These are phyloP conservation scores for Isurus oxyrinchus DNA, from an alignment of 2,113 vertebrate species.

Conservation along the genomic window DNA sequence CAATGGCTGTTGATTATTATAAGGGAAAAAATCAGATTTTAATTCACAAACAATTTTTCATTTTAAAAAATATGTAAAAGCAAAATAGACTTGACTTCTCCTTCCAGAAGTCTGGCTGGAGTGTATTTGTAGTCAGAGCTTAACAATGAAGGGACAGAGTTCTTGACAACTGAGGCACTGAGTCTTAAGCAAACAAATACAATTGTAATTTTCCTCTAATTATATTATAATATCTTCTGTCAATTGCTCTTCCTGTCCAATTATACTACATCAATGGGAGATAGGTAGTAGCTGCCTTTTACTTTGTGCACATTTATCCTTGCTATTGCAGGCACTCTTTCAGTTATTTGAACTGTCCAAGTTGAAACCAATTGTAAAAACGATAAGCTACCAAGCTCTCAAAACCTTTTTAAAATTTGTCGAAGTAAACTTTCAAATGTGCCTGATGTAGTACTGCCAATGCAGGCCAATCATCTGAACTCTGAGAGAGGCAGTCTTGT, in stretches of 20 bases:
- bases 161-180: neutral
- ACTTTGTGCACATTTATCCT: neutral
- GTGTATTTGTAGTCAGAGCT: neutral
- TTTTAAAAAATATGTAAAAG: neutral
- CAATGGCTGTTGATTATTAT: neutral
- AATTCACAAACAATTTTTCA: neutral
- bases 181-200: neutral
- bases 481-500: neutral
- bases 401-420: neutral
- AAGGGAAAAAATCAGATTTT: neutral
- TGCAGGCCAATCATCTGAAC: neutral
- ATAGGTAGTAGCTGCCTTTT: neutral
- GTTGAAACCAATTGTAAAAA: neutral
- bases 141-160: neutral
- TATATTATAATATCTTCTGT: neutral
- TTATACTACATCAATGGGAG: neutral
- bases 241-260: neutral
- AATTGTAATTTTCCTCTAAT: neutral
- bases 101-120: neutral
- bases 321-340: neutral
- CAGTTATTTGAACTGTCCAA: neutral
- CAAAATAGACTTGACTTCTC: neutral
- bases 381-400: neutral
- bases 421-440: neutral
- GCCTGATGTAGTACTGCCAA: neutral